Evolutionary conservation across 2,113 vertebrate genomes (phyloP), one percentile per base, ranked within the genome.

Genomic region (Spea multiplicata): DNA sequence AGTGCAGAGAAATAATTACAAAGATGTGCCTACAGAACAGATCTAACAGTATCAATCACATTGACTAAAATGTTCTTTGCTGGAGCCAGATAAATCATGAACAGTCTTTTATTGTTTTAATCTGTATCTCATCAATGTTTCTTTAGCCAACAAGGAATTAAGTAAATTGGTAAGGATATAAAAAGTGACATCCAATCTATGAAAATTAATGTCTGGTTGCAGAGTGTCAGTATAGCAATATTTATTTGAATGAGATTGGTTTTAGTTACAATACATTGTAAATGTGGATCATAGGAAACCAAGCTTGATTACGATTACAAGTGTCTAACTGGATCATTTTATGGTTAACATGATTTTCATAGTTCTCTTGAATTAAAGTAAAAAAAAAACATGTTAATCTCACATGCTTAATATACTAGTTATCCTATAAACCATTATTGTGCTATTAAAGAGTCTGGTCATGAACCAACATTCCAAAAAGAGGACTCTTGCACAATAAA

Each of bases 161-260:
- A 68, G 71, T 80, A 80, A 80, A 80, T 80, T 80, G 77, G 61
- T 67, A 64, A 67, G 77, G 77, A 80, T 73, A 80, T 80, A 80
- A 80, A 80, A 80, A 73, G 71, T 80, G 77, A 80, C 77, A 80
- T 80, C 53, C 77, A 80, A 80, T 80, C 77, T 80, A 80, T 73
- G 77, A 80, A 8, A 80, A 73, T 10, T 44, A 80, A 80, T 57
- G 67, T 30, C 64, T 12, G 64, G 53, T 44, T 55, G 52, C 61
- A 66, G 76, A 46, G 44, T 72, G 76, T 65, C 77, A 73, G 10
- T 53, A 59, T 65, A 4, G 44, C 16, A 59, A 55, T 80, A 73
- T 80, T 80, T 73, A 76, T 76, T 47, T 53, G 66, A 50, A 47
- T 44, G 59, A 73, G 71, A 67, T 73, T 73, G 70, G 61, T 73